phyloP scores from a whole-genome alignment of 2,113 vertebrate genomes.

The Castor canadensis region DNA sequence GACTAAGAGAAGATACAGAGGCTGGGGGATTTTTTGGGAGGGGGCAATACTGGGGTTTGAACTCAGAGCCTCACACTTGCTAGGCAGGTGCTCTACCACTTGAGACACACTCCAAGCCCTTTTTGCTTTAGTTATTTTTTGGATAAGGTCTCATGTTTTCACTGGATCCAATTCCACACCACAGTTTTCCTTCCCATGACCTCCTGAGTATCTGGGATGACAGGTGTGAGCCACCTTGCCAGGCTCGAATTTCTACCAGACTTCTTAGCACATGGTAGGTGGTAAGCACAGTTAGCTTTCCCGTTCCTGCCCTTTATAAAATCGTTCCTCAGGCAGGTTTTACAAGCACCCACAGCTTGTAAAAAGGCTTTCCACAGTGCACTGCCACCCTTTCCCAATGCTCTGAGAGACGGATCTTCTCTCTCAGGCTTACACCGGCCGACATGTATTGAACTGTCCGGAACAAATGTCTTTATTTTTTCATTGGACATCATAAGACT shows the following conservation, averaged over 20 bases:
- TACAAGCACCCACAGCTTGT: neutral
- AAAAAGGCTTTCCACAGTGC: neutral
- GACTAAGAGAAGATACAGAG: neutral
- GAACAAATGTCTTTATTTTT: slow-evolving; percentile 35
- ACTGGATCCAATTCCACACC: too few relatives aligned
- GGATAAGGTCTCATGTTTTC: too few relatives aligned
- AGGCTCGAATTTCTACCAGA: neutral
- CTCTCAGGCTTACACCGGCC: neutral
- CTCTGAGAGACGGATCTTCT: neutral
- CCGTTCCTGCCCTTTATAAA: neutral
- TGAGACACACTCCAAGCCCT: too few relatives aligned
- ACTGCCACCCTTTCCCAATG: neutral
- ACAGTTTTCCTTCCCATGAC: too few relatives aligned
- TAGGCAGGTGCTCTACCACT: too few relatives aligned
- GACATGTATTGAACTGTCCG: slow-evolving; percentile 4
- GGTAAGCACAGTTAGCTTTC: neutral
- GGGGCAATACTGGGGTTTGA: too few relatives aligned
- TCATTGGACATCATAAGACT: neutral
- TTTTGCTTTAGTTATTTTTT: too few relatives aligned
- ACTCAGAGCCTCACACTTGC: too few relatives aligned
- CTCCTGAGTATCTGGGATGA: too few relatives aligned
- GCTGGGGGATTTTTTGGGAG: neutral
- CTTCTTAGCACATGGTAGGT: neutral
- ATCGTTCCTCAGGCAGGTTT: neutral
- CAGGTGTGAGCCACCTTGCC: too few relatives aligned